Percentiles rank a stretch among this genome's conserved stretches.
Evolutionary conservation across 2,888 invertebrate genomes (phyloP).

Genomic region (Xanthia togata): DNA sequence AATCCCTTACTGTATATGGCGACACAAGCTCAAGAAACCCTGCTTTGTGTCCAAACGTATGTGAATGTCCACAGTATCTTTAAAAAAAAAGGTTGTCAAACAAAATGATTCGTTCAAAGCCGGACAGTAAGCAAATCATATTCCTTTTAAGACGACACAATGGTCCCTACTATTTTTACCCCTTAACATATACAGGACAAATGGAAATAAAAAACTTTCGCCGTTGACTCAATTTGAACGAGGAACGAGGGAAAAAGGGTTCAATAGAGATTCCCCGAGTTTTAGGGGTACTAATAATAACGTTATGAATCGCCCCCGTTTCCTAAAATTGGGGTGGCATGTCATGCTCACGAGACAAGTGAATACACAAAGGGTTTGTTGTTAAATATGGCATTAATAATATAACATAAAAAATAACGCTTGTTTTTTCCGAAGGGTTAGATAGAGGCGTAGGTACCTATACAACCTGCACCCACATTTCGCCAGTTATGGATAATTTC

Average conservation of each 20-base stretch:
- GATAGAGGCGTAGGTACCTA: background rate
- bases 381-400: background rate
- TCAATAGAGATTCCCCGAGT: conserved; percentile 8
- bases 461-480: no score
- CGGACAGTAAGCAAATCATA: no score
- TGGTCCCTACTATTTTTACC: no score
- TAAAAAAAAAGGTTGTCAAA: no score
- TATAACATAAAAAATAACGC: background rate
- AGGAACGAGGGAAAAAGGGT: conserved; percentile 8
- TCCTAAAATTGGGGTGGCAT: conserved; percentile 32
- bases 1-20: no score
- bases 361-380: background rate
- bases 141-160: no score
- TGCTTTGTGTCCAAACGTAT: no score
- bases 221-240: conserved; percentile 39
- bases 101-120: no score
- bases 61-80: no score
- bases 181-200: background rate
- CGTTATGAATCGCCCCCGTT: conserved; percentile 29
- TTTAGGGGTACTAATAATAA: conserved; percentile 26
- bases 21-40: no score
- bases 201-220: conserved; percentile 42
- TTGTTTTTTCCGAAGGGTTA: background rate
- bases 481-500: no score
- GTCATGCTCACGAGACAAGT: background rate